These are phyloP conservation scores for Strigamia maritima DNA, from an alignment of 2,888 invertebrate species.

Conservation along the genomic window DNA sequence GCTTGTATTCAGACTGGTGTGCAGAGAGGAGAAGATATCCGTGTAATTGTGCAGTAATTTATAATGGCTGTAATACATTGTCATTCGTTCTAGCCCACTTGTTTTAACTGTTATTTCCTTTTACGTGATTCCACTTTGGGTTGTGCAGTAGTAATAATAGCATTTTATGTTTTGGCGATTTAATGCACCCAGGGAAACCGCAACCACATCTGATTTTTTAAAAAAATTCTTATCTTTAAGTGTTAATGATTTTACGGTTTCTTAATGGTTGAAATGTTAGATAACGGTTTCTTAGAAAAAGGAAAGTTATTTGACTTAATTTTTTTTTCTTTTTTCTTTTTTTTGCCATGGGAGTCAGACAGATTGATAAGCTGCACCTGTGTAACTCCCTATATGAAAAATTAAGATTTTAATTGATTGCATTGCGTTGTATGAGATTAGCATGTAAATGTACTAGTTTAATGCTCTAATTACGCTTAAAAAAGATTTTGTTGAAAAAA, in stretches of 20 bases:
- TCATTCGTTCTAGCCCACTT: conserved; percentile 24
- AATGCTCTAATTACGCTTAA: background rate
- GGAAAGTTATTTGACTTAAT: too few species aligned
- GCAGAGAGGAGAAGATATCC: conserved; percentile 24
- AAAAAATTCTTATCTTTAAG: too few species aligned
- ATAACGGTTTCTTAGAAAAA: too few species aligned
- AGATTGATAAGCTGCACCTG: background rate
- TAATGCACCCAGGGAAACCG: too few species aligned
- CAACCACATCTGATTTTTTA: too few species aligned
- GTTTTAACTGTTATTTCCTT: conserved; percentile 24
- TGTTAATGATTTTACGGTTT: too few species aligned
- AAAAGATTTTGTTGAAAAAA: background rate
- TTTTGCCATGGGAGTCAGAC: background rate
- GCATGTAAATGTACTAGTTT: background rate
- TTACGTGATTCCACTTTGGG: background rate
- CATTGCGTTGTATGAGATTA: background rate
- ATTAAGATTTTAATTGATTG: background rate
- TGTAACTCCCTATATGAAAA: background rate
- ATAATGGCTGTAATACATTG: conserved; percentile 15
- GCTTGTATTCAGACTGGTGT: background rate
- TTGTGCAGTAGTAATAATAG: background rate
- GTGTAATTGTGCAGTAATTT: conserved; percentile 29
- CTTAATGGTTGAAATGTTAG: too few species aligned
- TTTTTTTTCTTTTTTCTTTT: too few species aligned
- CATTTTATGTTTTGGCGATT: background rate